phyloP scores from a whole-genome alignment of 2,888 invertebrate genomes.

The Diachrysia chrysitis region DNA sequence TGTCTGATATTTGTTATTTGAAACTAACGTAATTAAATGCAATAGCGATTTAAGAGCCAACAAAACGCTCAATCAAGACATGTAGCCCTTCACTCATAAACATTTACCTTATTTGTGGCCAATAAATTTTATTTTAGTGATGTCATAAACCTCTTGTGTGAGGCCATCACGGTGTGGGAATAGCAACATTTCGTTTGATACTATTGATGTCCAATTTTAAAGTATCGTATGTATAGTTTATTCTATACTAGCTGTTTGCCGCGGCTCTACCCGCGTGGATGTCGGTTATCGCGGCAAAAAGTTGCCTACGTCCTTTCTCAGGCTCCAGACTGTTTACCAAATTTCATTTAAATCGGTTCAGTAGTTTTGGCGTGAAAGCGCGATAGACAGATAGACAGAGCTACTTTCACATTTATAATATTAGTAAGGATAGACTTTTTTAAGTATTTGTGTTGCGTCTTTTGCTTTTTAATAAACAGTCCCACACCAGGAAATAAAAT shows the following conservation, averaged over 20 bases:
- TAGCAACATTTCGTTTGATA: constrained; percentile 20
- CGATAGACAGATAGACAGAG: too few relatives aligned
- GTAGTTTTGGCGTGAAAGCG: too few relatives aligned
- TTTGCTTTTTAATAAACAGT: too few relatives aligned
- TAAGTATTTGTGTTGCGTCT: constrained; percentile 3
- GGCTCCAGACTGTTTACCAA: too few relatives aligned
- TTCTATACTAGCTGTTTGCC: constrained; percentile 13
- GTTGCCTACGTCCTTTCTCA: too few relatives aligned
- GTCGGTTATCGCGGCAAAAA: too few relatives aligned
- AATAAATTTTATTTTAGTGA: constrained; percentile 56
- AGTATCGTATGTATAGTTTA: constrained; percentile 29
- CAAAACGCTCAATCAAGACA: constrained; percentile 56
- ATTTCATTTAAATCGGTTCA: too few relatives aligned
- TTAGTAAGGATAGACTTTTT: constrained; percentile 8
- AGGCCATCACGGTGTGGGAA: constrained; percentile 51
- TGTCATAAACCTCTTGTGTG: constrained; percentile 49
- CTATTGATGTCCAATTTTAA: constrained; percentile 34
- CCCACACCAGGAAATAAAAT: too few relatives aligned
- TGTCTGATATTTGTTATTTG: constrained; percentile 23
- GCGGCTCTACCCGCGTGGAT: too few relatives aligned
- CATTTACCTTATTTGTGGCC: constrained; percentile 49
- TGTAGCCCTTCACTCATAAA: constrained; percentile 55
- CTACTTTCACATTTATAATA: too few relatives aligned
- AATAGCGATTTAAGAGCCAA: constrained; percentile 46
- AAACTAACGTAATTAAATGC: constrained; percentile 34